Evolutionary conservation across 2,797 vertebrate species (phyloP), one percentile per base, ranked within the genome.

Genomic region (Gorsachius magnificus): DNA sequence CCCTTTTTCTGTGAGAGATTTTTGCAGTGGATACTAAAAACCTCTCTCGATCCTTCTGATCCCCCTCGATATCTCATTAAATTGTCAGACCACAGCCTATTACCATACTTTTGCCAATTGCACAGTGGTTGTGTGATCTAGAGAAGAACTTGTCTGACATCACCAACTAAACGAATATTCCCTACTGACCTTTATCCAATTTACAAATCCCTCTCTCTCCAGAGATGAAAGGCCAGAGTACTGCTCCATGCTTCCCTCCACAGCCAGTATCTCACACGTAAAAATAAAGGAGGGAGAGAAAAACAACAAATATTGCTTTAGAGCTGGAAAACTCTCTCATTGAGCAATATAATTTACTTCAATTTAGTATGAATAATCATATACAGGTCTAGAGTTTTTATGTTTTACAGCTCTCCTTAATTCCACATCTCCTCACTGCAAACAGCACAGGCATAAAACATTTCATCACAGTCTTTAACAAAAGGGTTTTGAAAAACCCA

Each of bases 341-440:
- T 91, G 74, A 97, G 60, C 41, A 95, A 90, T 50, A 93, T 7
- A 77, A 93, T 96, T 97, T 95, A 95, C 90, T 96, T 97, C 56
- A 91, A 87, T 96, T 96, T 96, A 95, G 93, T 87, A 89, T 77
- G 65, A 89, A 92, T 95, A 96, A 97, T 96, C 84, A 96, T 87
- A 97, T 63, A 68, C 65, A 95, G 60, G 74, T 97, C 90, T 93
- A 58, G 78, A 96, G 61, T 79, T 87, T 96, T 97, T 93, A 87
- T 84, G 78, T 96, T 98, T 97, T 97, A 97, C 57, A 95, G 61
- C 58, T 94, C 69, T 95, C 79, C 70, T 96, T 98, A 96, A 97
- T 96, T 97, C 81, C 31, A 82, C 50, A 87, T 97, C 61, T 97
- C 80, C 85, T 78, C 92, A 31, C 22, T 81, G 83, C 60, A 96